Percentiles rank a stretch among this genome's conserved stretches.
Conservation (phyloP, 2,888 invertebrate genomes). For the Cryptophagus acutangulus region DNA sequence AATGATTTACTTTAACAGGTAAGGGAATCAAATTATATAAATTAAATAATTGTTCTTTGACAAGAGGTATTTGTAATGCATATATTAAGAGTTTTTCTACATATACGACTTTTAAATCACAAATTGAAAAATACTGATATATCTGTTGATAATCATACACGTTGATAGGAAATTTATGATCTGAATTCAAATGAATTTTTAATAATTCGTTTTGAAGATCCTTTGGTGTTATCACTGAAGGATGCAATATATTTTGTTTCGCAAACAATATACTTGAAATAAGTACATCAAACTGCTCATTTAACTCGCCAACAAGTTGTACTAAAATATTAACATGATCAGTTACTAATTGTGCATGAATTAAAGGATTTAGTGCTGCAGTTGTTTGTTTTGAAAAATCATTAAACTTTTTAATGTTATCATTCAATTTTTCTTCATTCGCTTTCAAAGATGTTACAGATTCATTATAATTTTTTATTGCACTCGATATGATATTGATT, state of each 20-base stretch:
- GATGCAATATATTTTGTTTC: constrained; percentile 12
- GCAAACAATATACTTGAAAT: constrained; percentile 10
- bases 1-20: not conserved
- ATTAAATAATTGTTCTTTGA: constrained; percentile 1
- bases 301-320: constrained; percentile 3
- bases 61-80: constrained; percentile 13
- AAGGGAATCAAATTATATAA: constrained; percentile 3
- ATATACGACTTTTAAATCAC: constrained; percentile 7
- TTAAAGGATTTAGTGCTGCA: no score
- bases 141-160: not conserved
- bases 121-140: not conserved
- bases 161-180: constrained; percentile 3
- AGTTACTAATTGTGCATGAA: no score
- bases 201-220: constrained; percentile 8
- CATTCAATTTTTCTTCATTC: constrained; percentile 14
- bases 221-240: constrained; percentile 12
- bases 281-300: constrained; percentile 7
- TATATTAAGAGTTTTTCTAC: constrained; percentile 9
- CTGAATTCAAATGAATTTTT: constrained; percentile 8
- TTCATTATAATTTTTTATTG: constrained; percentile 21
- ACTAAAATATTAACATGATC: not conserved
- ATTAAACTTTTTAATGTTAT: constrained; percentile 3
- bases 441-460: constrained; percentile 12
- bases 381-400: not conserved
- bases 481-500: constrained; percentile 19